Base-by-base conservation (phyloP, 1,140 invertebrate genomes). In the Lepidurus packardi region DNA sequence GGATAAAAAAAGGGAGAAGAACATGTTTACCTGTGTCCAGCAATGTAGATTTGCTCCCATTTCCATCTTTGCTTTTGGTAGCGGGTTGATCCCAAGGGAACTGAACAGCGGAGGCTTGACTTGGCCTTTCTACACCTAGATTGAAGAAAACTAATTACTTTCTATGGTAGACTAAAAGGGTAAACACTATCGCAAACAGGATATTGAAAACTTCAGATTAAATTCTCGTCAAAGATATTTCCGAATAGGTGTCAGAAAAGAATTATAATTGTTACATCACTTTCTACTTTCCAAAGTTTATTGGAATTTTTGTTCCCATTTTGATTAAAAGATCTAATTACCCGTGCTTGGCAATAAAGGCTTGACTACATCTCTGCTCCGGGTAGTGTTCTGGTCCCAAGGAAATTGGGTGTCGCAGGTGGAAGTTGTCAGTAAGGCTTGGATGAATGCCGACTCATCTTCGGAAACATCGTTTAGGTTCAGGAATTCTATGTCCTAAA, bases 401-500 rank as follows among this genome's bases (percentile, higher is more conserved):
- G 42, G 78, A 78, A 78, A 74, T 21, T 74, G 73, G n/a, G 43
- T 43, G 3, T 13, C 34, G 10, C 44, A 73, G 47, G n/a, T 42
- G 11, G 44, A 44, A 16, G 43, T 34, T 7, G 43, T 21, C 43
- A 73, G 73, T 44, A 44, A 43, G 45, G 45, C 73, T 16, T 74
- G 43, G 73, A 78, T 74, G 25, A 73, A 74, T 25, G n/a, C 43
- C 73, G 45, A 43, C 13, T 78, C 78, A 47, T 78, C 73, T 45
- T 47, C 73, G 21, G 43, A 45, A 6, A 78, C 44, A 21, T 74
- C 78, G 43, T 43, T 74, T 4, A 78, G 47, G 43, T 78, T 73
- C 73, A 78, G 78, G 78, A 78, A 78, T 74, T 74, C 78, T 74
- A 78, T 73, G 47, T 78, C 78, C 78, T 78, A 47, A 25, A 75